Percentiles rank a stretch among this genome's conserved stretches.
phyloP scores from a whole-genome alignment of 2,888 invertebrate genomes.

The Tipula unca region DNA sequence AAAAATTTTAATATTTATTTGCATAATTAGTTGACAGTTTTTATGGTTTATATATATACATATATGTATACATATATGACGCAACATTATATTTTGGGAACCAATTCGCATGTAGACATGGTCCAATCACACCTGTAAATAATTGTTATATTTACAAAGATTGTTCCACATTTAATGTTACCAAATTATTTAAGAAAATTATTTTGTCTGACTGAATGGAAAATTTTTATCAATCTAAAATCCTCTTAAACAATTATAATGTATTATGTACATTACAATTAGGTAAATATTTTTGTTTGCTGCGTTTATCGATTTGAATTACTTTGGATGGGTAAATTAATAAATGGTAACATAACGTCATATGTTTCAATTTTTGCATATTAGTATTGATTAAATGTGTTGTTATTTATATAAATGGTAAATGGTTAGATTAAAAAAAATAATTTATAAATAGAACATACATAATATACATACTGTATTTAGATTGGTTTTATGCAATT shows the following conservation, averaged over 20 bases:
- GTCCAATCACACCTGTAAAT: too few relatives aligned
- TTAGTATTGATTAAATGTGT: not conserved
- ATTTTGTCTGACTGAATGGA: not conserved
- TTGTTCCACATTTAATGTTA: too few relatives aligned
- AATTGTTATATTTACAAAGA: too few relatives aligned
- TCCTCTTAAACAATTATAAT: not conserved
- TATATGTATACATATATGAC: not conserved
- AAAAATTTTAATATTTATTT: not conserved
- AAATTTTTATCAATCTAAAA: not conserved
- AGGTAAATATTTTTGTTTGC: conserved; percentile 14
- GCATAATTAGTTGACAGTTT: not conserved
- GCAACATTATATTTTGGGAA: not conserved
- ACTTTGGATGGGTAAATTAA: not conserved
- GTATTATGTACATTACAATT: not conserved
- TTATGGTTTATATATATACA: not conserved
- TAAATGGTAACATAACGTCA: not conserved
- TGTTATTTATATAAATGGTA: not conserved
- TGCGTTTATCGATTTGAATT: not conserved
- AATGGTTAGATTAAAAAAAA: not conserved
- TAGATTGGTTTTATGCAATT: not conserved
- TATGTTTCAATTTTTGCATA: not conserved
- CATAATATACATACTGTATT: too few relatives aligned
- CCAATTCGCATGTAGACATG: too few relatives aligned
- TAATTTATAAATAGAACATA: not conserved
- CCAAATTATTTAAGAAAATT: not conserved